A percentile compares a stretch with the other conserved stretches of the same genome.
Evolutionary conservation across 2,113 vertebrate genomes (phyloP).

Genomic region (Melanotaenia duboulayi): DNA sequence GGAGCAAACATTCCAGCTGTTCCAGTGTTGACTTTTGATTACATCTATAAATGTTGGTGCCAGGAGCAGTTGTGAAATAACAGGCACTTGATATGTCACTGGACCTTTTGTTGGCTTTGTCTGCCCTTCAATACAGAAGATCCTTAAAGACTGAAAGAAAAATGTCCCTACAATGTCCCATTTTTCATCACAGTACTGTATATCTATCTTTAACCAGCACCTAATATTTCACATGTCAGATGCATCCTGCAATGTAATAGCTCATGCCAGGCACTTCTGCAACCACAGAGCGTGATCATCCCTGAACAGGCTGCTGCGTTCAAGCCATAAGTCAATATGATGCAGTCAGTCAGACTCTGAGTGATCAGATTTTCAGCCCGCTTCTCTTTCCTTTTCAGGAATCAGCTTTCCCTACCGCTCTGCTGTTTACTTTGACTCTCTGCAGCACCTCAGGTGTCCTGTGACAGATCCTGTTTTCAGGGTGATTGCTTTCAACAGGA

Average conservation of each 20-base stretch:
- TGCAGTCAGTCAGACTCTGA: constrained; percentile 3
- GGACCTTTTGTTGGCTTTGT: background rate
- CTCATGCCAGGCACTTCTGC: constrained; percentile 7
- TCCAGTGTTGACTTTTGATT: background rate
- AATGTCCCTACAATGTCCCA: background rate
- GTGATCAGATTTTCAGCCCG: constrained; percentile 24
- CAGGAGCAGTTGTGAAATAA: background rate
- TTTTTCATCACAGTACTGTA: background rate
- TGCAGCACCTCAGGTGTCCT: constrained; percentile 41
- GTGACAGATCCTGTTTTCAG: constrained; percentile 55
- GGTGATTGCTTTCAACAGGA: constrained; percentile 18
- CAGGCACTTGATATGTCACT: background rate
- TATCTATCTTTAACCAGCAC: background rate
- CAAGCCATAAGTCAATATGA: constrained; percentile 17
- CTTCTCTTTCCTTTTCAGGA: constrained; percentile 23
- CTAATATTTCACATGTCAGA: constrained; percentile 7
- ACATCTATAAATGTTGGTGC: background rate
- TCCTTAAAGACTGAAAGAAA: background rate
- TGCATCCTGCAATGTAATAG: constrained; percentile 9
- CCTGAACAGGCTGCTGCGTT: background rate
- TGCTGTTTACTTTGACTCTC: constrained; percentile 27
- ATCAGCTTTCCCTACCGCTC: constrained; percentile 25
- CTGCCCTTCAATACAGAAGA: no score
- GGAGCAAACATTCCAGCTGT: background rate
- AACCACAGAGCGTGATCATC: background rate